phyloP scores from a whole-genome alignment of 2,888 invertebrate genomes.

The Pemphredon lugubris region DNA sequence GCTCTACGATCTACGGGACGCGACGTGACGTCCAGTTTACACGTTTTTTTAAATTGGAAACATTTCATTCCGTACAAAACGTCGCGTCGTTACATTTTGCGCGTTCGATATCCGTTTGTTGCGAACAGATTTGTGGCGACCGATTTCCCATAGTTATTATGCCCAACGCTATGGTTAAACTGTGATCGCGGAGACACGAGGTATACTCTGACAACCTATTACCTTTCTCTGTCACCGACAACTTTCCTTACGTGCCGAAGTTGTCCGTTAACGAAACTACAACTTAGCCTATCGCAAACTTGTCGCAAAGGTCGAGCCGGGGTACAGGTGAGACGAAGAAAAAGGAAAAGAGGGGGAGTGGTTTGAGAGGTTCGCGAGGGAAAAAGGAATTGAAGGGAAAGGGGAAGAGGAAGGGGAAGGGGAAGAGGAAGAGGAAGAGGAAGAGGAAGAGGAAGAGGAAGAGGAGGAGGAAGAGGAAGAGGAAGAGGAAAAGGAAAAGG shows the following conservation, averaged over 20 bases:
- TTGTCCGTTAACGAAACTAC: conserved; percentile 35
- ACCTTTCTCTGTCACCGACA: conserved; percentile 14
- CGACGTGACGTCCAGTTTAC: conserved; percentile 37
- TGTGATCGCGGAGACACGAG: too few relatives aligned
- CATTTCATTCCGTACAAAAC: conserved; percentile 8
- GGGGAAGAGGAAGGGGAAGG: background rate
- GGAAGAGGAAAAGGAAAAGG: conserved; percentile 46
- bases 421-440: too few relatives aligned
- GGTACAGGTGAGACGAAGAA: background rate
- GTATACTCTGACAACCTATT: too few relatives aligned
- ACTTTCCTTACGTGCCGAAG: conserved; percentile 24
- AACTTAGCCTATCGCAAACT: conserved; percentile 55
- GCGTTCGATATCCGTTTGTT: conserved; percentile 26
- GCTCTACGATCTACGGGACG: too few relatives aligned
- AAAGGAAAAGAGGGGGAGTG: conserved; percentile 3
- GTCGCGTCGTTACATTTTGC: too few relatives aligned
- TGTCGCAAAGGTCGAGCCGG: conserved; percentile 25
- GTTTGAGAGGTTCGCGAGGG: conserved; percentile 22
- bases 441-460: background rate
- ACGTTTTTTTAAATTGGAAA: conserved; percentile 48
- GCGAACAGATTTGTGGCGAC: conserved; percentile 4
- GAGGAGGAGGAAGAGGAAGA: conserved; percentile 7
- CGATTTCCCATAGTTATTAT: too few relatives aligned
- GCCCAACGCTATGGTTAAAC: too few relatives aligned
- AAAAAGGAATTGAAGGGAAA: too few relatives aligned